Evolutionary conservation across 2,113 vertebrate genomes (phyloP).

Genomic region (Tragelaphus strepsiceros): DNA sequence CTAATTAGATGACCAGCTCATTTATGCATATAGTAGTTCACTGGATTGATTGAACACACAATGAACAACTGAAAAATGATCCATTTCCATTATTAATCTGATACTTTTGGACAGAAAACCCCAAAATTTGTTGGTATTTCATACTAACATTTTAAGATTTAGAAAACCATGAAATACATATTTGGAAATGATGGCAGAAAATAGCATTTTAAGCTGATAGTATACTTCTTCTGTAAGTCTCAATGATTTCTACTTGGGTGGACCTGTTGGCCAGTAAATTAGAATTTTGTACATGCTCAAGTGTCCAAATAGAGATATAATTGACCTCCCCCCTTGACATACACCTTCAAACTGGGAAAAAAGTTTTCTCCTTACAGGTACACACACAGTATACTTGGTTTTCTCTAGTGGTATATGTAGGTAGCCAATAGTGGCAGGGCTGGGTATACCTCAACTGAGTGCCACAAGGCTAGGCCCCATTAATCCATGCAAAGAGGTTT

Average conservation of each 20-base stretch:
- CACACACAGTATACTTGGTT: neutral
- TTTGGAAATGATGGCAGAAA: neutral
- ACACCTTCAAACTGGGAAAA: neutral
- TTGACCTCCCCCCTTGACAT: neutral
- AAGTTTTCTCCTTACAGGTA: neutral
- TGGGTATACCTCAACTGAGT: neutral
- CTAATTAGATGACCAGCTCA: slow-evolving; percentile 61
- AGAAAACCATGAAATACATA: slow-evolving; percentile 35
- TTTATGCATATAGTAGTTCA: slow-evolving; percentile 65
- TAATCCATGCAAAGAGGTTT: slow-evolving; percentile 48
- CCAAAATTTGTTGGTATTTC: neutral
- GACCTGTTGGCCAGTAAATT: neutral
- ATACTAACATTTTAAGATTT: slow-evolving; percentile 26
- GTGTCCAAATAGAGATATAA: neutral
- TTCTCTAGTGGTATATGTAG: neutral
- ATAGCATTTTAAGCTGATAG: neutral
- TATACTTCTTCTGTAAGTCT: neutral
- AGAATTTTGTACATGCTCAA: slow-evolving; percentile 3
- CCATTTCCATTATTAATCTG: neutral
- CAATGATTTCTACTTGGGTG: neutral
- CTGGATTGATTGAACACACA: slow-evolving; percentile 54
- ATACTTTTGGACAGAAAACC: neutral
- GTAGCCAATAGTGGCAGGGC: neutral
- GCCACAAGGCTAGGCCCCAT: neutral
- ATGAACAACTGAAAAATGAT: neutral